Percentiles rank a stretch among this genome's conserved stretches.
phyloP scores from a whole-genome alignment of 2,797 vertebrate species.

The Siniperca scherzeri region DNA sequence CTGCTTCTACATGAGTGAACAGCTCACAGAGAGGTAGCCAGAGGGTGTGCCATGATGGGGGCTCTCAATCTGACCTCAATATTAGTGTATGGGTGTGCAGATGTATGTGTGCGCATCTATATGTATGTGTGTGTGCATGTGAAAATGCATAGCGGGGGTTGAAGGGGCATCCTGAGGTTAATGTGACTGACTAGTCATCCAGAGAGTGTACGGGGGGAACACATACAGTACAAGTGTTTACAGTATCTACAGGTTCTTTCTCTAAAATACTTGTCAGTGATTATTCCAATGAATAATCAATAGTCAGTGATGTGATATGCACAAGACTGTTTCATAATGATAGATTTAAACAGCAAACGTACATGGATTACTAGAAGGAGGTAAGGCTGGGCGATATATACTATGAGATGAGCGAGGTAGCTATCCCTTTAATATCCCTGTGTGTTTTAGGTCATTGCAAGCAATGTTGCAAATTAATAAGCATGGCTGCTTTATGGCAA shows the following conservation, averaged over 20 bases:
- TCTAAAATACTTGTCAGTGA: neutral
- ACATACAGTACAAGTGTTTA: conserved; percentile 16
- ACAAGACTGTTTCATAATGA: conserved; percentile 4
- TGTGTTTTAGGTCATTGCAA: conserved; percentile 27
- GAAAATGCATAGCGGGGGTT: conserved; percentile 51
- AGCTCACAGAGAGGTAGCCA: conserved; percentile 73
- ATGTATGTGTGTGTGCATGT: conserved; percentile 9
- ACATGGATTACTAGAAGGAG: neutral
- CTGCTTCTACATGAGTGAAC: conserved; percentile 78
- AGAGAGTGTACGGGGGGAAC: neutral
- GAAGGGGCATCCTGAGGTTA: conserved; percentile 60
- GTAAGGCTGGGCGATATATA: neutral
- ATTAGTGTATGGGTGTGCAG: conserved; percentile 49
- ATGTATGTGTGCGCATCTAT: conserved; percentile 14
- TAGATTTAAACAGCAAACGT: neutral
- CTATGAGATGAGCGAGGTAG: neutral
- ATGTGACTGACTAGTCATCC: conserved; percentile 42
- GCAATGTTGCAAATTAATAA: conserved; percentile 27
- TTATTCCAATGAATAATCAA: neutral
- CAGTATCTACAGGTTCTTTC: neutral
- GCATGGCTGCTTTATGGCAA: conserved; percentile 11
- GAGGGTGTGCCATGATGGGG: conserved; percentile 70
- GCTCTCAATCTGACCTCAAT: conserved; percentile 81
- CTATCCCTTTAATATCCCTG: neutral
- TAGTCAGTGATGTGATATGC: neutral